Conservation (phyloP, 2,888 invertebrate genomes). For the Tubulanus polymorphus region DNA sequence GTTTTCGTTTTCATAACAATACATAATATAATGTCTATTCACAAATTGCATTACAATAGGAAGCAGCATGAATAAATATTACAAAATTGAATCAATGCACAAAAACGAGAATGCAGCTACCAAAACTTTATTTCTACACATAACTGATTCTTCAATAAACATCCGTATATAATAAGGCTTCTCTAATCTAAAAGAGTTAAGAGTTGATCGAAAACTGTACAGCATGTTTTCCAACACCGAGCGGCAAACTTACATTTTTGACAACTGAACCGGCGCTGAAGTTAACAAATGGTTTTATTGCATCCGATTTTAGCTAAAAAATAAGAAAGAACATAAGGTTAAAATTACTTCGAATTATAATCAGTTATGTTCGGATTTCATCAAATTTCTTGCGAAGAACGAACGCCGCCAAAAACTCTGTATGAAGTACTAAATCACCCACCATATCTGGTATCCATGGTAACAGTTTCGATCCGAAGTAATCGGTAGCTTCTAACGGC, state of each 20-base stretch:
- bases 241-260: slow-evolving; percentile 58
- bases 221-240: background rate
- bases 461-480: slow-evolving; percentile 88
- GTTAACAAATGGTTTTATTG: slow-evolving; percentile 57
- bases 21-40: too few relatives aligned
- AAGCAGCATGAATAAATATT: too few relatives aligned
- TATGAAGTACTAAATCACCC: too few relatives aligned
- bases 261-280: slow-evolving; percentile 64
- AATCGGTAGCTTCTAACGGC: slow-evolving; percentile 94
- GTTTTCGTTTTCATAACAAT: too few relatives aligned
- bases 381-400: too few relatives aligned
- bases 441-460: slow-evolving; percentile 85
- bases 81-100: too few relatives aligned
- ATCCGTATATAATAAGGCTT: background rate
- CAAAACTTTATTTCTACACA: slow-evolving; percentile 2
- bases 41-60: too few relatives aligned
- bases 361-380: too few relatives aligned
- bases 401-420: too few relatives aligned
- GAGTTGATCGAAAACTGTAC: background rate
- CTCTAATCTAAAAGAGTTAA: background rate
- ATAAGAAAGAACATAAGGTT: slow-evolving; percentile 6
- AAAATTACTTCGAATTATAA: too few relatives aligned
- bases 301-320: slow-evolving; percentile 47
- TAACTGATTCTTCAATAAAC: background rate
- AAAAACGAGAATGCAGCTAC: background rate